Evolutionary conservation across 1,140 invertebrate genomes (phyloP).

Genomic region (Cherax destructor): DNA sequence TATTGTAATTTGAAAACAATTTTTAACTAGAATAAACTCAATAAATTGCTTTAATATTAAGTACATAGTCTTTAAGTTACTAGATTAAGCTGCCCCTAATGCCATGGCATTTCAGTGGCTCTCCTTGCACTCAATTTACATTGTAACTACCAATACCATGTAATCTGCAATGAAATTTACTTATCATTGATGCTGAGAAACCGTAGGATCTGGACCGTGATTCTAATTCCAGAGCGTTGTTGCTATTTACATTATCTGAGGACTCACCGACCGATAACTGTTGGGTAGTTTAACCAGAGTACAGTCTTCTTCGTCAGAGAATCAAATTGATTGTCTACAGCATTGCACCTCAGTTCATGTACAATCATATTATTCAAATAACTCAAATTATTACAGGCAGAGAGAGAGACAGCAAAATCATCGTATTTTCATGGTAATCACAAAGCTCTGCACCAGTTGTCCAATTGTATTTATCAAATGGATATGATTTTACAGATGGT

Average conservation of each 20-base stretch:
- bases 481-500: slow-evolving; percentile 15
- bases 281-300: slow-evolving; percentile 9
- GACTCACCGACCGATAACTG: slow-evolving; percentile 28
- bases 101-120: no score
- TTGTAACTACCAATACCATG: no score
- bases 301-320: slow-evolving; percentile 61
- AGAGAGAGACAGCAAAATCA: slow-evolving; percentile 36
- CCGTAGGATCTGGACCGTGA: slow-evolving; percentile 29
- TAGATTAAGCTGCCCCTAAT: no score
- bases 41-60: no score
- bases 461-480: slow-evolving; percentile 18
- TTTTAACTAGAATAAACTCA: no score
- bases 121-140: no score
- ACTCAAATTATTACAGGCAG: slow-evolving; percentile 47
- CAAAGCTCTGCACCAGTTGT: background rate
- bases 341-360: slow-evolving; percentile 60
- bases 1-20: no score
- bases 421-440: background rate
- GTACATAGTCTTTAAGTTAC: no score
- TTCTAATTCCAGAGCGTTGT: slow-evolving; percentile 1
- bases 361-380: slow-evolving; percentile 64
- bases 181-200: slow-evolving; percentile 50
- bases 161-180: no score
- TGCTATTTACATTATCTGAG: background rate
- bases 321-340: slow-evolving; percentile 47